Evolutionary conservation across 2,888 invertebrate species (phyloP), one percentile per base, ranked within the genome.

Genomic region (Crematogaster levior): DNA sequence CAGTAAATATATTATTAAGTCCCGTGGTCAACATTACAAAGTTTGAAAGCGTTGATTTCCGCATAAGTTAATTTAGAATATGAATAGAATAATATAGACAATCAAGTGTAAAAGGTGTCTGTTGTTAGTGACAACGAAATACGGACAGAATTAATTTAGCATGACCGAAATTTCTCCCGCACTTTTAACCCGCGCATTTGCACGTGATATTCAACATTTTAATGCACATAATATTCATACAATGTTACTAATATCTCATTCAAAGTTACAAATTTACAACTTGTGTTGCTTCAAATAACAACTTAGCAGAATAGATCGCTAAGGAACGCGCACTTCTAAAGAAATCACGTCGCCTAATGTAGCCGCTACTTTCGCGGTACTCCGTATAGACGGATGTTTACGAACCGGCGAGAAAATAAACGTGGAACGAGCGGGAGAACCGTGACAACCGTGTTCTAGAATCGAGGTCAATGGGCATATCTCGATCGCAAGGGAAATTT

Each of bases 401-500:
- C 77, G 21, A 40, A 70, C 43, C 72, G 72, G 43, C 18, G 65
- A 73, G 63, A 66, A 34, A 80, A 75, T 63, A 66, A 60, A 70
- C 70, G 77, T 43, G 70, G 34, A 79, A 79, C 43, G 77, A 24
- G 24, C 77, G 46, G 34, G 70, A 70, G 56, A 79, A 46, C 63
- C 77, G 70, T 70, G 77, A 79, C 77, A 79, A 70, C 46, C 77
- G 77, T 70, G 77, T 58, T 24, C 43, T 12, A 70, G 30, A 56
- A 79, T 70, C 34, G 77, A 48, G 77, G 77, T 58, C 77, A 79
- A 79, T 70, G 70, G 77, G 61, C 24, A 34, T 58, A 70, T 70
- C 70, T 58, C 70, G 77, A 48, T 80, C 21, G 37, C 40, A 21
- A 40, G 43, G 10, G 9, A 18, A 68, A 56, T 61, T 80, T 73